These are phyloP conservation scores for Callitettix versicolor DNA, from an alignment of 1,140 invertebrate genomes.

Conservation along the genomic window DNA sequence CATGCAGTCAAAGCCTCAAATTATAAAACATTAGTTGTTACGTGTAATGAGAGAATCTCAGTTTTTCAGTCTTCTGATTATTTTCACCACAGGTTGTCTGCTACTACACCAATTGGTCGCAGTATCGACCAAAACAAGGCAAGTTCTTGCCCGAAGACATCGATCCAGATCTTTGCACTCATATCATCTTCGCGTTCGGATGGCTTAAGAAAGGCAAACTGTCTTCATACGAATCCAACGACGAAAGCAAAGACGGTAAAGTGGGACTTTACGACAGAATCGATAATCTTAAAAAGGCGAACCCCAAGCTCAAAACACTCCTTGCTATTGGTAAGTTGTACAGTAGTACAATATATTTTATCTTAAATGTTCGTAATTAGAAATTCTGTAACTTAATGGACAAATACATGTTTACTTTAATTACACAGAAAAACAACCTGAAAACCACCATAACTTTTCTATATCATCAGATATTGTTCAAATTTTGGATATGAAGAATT, in stretches of 20 bases:
- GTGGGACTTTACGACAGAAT: constrained; percentile 80
- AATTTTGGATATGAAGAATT: too few relatives aligned
- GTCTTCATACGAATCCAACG: constrained; percentile 83
- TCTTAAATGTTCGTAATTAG: too few relatives aligned
- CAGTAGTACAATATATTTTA: not conserved
- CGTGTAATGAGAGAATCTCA: too few relatives aligned
- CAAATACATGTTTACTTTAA: too few relatives aligned
- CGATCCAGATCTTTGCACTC: constrained; percentile 87
- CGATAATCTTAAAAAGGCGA: constrained; percentile 71
- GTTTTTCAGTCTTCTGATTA: too few relatives aligned
- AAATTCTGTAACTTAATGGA: too few relatives aligned
- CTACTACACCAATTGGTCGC: constrained; percentile 97
- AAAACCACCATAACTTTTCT: too few relatives aligned
- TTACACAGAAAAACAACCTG: too few relatives aligned
- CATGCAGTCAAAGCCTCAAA: too few relatives aligned
- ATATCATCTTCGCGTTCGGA: constrained; percentile 91
- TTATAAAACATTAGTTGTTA: too few relatives aligned
- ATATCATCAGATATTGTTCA: too few relatives aligned
- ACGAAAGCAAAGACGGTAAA: constrained; percentile 87
- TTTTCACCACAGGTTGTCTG: constrained; percentile 89
- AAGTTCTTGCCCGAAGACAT: constrained; percentile 94
- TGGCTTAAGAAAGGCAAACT: constrained; percentile 92
- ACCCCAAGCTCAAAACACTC: constrained; percentile 80
- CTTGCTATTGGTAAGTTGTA: constrained; percentile 71
- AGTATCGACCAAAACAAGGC: constrained; percentile 83